These are phyloP conservation scores for Macrotis lagotis DNA, from an alignment of 2,113 vertebrate species.

Conservation along the genomic window DNA sequence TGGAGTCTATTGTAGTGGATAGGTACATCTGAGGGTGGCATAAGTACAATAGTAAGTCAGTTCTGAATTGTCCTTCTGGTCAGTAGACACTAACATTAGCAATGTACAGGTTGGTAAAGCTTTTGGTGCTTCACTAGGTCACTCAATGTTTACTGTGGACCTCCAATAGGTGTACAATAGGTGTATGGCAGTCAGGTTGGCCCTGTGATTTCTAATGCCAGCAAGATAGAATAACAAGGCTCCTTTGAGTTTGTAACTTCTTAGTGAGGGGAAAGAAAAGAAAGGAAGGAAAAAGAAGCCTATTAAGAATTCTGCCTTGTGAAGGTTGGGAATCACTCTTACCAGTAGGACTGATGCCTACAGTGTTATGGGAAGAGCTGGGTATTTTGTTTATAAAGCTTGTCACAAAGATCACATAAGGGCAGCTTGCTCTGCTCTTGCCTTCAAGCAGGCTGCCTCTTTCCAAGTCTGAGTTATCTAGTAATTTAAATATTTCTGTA, in stretches of 20 bases:
- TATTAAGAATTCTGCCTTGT: background rate
- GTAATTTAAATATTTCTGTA: conserved; percentile 77
- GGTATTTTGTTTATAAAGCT: background rate
- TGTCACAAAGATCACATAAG: background rate
- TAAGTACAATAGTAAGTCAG: background rate
- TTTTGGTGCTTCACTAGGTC: background rate
- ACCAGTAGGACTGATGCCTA: background rate
- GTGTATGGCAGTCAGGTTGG: background rate
- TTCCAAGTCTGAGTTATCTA: conserved; percentile 53
- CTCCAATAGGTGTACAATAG: background rate
- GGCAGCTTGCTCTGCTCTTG: conserved; percentile 1
- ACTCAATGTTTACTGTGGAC: background rate
- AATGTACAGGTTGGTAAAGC: background rate
- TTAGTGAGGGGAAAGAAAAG: background rate
- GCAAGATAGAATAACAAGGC: background rate
- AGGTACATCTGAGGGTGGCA: background rate
- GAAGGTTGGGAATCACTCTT: background rate
- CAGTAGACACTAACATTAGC: background rate
- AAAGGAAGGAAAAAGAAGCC: background rate
- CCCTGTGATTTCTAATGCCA: background rate
- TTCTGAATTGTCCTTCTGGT: background rate
- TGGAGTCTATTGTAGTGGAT: too few species aligned
- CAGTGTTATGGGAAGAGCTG: background rate
- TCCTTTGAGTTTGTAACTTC: background rate
- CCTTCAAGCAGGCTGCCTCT: conserved; percentile 46